Evolutionary conservation across 1,140 invertebrate genomes (phyloP).

Genomic region (Catajapyx aquilonaris): DNA sequence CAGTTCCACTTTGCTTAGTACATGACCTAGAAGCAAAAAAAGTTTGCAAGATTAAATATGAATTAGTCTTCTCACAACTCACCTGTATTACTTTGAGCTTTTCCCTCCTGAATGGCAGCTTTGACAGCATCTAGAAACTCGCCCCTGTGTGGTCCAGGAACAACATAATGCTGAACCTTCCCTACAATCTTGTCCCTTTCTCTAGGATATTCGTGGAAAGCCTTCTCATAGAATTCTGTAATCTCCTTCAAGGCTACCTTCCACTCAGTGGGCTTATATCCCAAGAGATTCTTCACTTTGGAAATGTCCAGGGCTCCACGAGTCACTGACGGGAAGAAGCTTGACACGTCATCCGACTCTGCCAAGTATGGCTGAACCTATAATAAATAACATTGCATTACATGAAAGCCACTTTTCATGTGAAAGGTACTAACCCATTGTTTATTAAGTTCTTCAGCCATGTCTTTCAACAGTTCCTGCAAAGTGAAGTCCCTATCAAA

Average conservation of each 20-base stretch:
- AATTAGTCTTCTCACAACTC: too few relatives aligned
- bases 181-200: constrained; percentile 12
- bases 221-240: constrained; percentile 21
- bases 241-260: constrained; percentile 17
- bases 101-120: too few relatives aligned
- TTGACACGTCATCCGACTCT: constrained; percentile 13
- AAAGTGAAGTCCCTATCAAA: constrained; percentile 16
- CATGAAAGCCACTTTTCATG: too few relatives aligned
- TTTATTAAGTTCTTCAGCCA: constrained; percentile 13
- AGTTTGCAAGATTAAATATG: too few relatives aligned
- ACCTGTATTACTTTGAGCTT: too few relatives aligned
- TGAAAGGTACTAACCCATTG: too few relatives aligned
- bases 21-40: too few relatives aligned
- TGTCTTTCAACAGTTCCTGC: constrained; percentile 13
- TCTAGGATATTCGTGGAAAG: constrained; percentile 11
- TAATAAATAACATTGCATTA: too few relatives aligned
- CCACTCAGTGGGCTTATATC: constrained; percentile 20
- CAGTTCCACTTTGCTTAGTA: too few relatives aligned
- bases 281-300: constrained; percentile 18
- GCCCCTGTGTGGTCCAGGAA: constrained; percentile 1
- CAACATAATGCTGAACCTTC: constrained; percentile 6
- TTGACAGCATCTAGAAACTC: not conserved
- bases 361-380: constrained; percentile 10
- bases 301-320: constrained; percentile 19
- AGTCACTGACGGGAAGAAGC: constrained; percentile 24